A percentile compares a stretch with the other conserved stretches of the same genome.
These are phyloP conservation scores for Zoroaster sp. DNA, from an alignment of 53 echinoderm and acorn worm genomes.

Conservation along the genomic window DNA sequence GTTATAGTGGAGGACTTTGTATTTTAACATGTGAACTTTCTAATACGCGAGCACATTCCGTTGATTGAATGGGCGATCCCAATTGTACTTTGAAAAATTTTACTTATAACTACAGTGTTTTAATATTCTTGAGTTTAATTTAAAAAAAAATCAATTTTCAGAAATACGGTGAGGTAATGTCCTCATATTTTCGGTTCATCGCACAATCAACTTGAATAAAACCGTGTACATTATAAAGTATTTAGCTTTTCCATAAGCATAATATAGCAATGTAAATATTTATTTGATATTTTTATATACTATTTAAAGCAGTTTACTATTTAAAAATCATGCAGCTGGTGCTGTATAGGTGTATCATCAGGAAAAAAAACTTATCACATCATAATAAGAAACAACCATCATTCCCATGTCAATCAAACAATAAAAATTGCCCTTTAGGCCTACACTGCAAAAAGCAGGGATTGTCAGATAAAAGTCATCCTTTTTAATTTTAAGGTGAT, in stretches of 20 bases:
- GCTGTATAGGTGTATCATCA: not conserved
- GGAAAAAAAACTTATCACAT: no score
- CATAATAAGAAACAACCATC: no score
- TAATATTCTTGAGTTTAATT: no score
- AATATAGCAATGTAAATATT: slow-evolving; percentile 39
- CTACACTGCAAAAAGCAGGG: no score
- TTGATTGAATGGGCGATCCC: no score
- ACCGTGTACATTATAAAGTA: not conserved
- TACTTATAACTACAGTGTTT: no score
- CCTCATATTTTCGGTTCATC: not conserved
- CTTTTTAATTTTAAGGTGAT: no score
- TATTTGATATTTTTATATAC: slow-evolving; percentile 51
- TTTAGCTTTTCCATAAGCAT: not conserved
- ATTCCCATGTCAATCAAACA: no score
- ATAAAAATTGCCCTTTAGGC: no score
- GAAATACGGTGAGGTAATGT: not conserved
- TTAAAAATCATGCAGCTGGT: slow-evolving; percentile 13
- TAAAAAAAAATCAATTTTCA: not conserved
- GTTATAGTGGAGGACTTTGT: not conserved
- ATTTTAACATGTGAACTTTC: not conserved
- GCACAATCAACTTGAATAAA: not conserved
- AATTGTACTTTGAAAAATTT: no score
- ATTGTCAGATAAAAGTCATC: no score
- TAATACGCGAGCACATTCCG: no score
- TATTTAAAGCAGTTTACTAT: slow-evolving; percentile 14